These are phyloP conservation scores for Chrysodeixis includens DNA, from an alignment of 2,888 invertebrate species.

Conservation along the genomic window DNA sequence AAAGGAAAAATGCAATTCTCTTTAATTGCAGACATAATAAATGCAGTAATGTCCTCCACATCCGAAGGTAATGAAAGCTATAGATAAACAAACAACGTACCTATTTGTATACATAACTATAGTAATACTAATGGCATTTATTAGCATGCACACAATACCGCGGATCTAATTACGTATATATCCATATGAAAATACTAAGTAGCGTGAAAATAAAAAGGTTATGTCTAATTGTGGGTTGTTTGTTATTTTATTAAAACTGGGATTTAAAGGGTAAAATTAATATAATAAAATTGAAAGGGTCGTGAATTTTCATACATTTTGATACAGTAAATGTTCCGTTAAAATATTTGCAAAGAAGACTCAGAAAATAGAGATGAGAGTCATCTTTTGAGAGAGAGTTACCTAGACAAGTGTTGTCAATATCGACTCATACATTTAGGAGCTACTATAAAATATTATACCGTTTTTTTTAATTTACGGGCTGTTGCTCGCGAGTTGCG, in stretches of 20 bases:
- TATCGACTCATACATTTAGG: too few relatives aligned
- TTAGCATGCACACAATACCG: constrained; percentile 42
- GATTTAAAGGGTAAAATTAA: not conserved
- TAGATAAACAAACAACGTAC: constrained; percentile 19
- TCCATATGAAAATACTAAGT: constrained; percentile 15
- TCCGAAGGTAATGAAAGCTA: constrained; percentile 14
- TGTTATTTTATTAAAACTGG: constrained; percentile 8
- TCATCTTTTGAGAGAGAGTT: too few relatives aligned
- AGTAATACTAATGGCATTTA: constrained; percentile 21
- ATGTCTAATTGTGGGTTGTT: constrained; percentile 5
- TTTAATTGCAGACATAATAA: constrained; percentile 1
- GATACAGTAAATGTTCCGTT: too few relatives aligned
- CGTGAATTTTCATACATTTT: too few relatives aligned
- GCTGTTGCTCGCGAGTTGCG: too few relatives aligned
- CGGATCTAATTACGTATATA: constrained; percentile 29
- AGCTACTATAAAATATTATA: too few relatives aligned
- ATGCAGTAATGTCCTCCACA: constrained; percentile 19
- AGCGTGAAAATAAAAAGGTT: constrained; percentile 23
- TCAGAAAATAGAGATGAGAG: too few relatives aligned
- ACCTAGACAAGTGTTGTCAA: too few relatives aligned
- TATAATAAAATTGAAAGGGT: constrained; percentile 18
- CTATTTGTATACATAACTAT: constrained; percentile 9
- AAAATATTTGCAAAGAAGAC: too few relatives aligned
- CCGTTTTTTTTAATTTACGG: too few relatives aligned
- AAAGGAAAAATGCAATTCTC: constrained; percentile 9